A percentile compares a stretch with the other conserved stretches of the same genome.
phyloP scores from a whole-genome alignment of 2,888 invertebrate genomes.

The Drosophila recens region DNA sequence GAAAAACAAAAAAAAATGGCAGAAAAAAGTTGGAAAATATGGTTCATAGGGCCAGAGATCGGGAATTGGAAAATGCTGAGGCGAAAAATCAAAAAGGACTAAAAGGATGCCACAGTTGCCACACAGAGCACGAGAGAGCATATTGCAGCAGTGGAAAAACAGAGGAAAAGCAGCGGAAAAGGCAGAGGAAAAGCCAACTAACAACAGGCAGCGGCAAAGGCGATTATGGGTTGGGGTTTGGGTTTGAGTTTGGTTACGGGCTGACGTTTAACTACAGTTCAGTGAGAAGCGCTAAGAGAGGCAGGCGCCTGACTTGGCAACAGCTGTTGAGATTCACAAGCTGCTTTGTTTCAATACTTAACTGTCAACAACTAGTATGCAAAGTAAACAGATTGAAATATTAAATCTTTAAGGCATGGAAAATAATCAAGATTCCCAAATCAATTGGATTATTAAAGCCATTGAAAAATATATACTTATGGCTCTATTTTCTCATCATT shows the following conservation, averaged over 20 bases:
- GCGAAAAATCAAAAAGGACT: constrained; percentile 45
- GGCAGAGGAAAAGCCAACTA: constrained; percentile 9
- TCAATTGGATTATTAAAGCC: no score
- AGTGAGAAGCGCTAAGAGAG: constrained; percentile 17
- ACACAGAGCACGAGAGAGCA: constrained; percentile 7
- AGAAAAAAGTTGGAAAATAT: constrained; percentile 34
- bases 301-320: constrained; percentile 6
- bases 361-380: constrained; percentile 18
- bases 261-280: constrained; percentile 1
- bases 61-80: constrained; percentile 40
- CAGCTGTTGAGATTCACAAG: constrained; percentile 41
- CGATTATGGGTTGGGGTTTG: constrained; percentile 47
- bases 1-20: constrained; percentile 22
- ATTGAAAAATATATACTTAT: no score
- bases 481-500: no score
- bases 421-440: no score
- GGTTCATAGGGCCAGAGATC: constrained; percentile 56
- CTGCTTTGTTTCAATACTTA: constrained; percentile 16
- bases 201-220: constrained; percentile 36
- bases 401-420: no score
- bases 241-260: neutral
- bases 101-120: constrained; percentile 28
- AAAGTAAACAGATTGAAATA: constrained; percentile 1
- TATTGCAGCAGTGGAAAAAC: constrained; percentile 1
- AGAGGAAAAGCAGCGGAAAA: neutral